Evolutionary conservation across 1,140 invertebrate genomes (phyloP).

Genomic region (Drosophila oshimai): DNA sequence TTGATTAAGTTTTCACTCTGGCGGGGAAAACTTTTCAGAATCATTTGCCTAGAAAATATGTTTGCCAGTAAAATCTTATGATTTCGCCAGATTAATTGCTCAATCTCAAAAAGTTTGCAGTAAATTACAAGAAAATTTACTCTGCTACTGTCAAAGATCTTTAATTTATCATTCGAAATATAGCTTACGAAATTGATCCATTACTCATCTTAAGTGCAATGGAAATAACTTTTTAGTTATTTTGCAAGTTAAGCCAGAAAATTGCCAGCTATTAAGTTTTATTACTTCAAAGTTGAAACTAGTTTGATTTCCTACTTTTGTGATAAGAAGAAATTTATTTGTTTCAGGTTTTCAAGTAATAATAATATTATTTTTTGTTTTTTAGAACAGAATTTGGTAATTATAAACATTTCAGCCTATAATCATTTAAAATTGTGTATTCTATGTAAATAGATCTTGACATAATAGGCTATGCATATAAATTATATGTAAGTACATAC

Average conservation of each 20-base stretch:
- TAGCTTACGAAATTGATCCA: not conserved
- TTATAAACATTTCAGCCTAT: too few species aligned
- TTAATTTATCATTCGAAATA: not conserved
- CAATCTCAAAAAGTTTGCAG: constrained; percentile 16
- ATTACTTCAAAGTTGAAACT: too few species aligned
- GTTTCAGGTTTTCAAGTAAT: too few species aligned
- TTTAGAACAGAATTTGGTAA: too few species aligned
- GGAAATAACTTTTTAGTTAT: not conserved
- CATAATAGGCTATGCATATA: too few species aligned
- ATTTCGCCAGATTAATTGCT: constrained; percentile 34
- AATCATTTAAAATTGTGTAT: too few species aligned
- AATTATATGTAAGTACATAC: too few species aligned
- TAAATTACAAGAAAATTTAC: not conserved
- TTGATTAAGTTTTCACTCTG: constrained; percentile 30
- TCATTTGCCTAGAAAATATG: constrained; percentile 43
- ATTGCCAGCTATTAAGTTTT: not conserved
- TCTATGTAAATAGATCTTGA: too few species aligned
- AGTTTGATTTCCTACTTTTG: too few species aligned
- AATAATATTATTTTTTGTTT: too few species aligned
- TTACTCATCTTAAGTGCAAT: not conserved
- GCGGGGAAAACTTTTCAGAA: constrained; percentile 16
- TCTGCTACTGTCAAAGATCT: not conserved
- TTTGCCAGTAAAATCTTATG: constrained; percentile 23
- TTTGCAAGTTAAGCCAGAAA: not conserved
- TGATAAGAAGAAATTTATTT: too few species aligned